Conservation (phyloP, 2,888 invertebrate species). For the Dynastes hyllus region DNA sequence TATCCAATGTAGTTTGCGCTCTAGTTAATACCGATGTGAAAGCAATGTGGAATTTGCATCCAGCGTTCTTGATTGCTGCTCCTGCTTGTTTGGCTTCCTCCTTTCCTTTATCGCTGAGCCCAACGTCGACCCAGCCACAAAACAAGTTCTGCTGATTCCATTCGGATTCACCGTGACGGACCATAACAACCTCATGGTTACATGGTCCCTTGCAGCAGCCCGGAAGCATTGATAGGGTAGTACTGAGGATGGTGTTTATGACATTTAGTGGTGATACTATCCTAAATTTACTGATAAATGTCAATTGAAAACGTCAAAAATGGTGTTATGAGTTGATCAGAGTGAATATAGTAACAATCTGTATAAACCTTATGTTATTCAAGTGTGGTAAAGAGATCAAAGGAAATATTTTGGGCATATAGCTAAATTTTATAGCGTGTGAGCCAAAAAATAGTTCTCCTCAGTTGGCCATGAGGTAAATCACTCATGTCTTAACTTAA, state of each 20-base stretch:
- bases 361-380: too few species aligned
- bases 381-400: too few species aligned
- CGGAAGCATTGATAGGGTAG: not conserved
- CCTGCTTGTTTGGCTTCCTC: constrained; percentile 82
- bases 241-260: too few species aligned
- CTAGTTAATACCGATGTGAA: constrained; percentile 87
- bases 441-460: too few species aligned
- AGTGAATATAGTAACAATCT: too few species aligned
- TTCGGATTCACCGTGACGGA: constrained; percentile 69
- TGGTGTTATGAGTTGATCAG: too few species aligned
- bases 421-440: not conserved
- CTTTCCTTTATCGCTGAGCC: constrained; percentile 74
- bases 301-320: too few species aligned
- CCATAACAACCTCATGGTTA: constrained; percentile 63
- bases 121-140: constrained; percentile 70
- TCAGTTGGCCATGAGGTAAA: too few species aligned
- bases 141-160: constrained; percentile 69
- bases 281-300: too few species aligned
- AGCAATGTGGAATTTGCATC: constrained; percentile 84
- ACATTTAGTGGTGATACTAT: too few species aligned
- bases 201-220: not conserved
- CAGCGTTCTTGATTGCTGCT: constrained; percentile 80
- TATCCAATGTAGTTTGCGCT: constrained; percentile 82
- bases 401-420: too few species aligned
- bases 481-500: too few species aligned